phyloP scores from a whole-genome alignment of 2,888 invertebrate species.

The Blastobasis adustella region DNA sequence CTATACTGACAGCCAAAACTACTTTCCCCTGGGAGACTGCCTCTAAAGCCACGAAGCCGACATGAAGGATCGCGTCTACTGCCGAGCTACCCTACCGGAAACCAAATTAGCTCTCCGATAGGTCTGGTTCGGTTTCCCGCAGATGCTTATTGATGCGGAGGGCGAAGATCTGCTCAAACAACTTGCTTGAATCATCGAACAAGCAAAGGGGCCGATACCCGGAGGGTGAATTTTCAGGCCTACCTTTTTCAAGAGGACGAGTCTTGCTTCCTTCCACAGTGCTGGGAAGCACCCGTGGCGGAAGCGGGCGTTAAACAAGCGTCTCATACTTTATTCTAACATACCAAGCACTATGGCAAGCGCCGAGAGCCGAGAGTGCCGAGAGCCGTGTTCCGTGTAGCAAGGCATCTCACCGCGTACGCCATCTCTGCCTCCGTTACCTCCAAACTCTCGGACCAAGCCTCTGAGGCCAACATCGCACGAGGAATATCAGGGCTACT shows the following conservation, averaged over 20 bases:
- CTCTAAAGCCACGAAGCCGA: not conserved
- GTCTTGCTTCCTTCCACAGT: slow-evolving; percentile 7
- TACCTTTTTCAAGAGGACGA: slow-evolving; percentile 11
- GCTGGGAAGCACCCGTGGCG: slow-evolving; percentile 1
- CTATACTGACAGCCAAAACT: slow-evolving; percentile 14
- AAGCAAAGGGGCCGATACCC: slow-evolving; percentile 14
- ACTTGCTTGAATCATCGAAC: slow-evolving; percentile 14
- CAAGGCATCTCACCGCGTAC: not conserved
- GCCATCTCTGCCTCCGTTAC: not conserved
- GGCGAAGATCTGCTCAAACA: slow-evolving; percentile 14
- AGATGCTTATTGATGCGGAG: slow-evolving; percentile 7
- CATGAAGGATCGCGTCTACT: slow-evolving; percentile 1
- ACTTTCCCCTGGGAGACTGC: slow-evolving; percentile 6
- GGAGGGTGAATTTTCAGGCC: slow-evolving; percentile 6
- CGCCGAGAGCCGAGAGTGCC: too few relatives aligned
- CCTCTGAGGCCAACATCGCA: not conserved
- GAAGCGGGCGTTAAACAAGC: slow-evolving; percentile 4
- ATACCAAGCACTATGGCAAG: too few relatives aligned
- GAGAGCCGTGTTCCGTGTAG: slow-evolving; percentile 3
- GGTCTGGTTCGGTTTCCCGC: slow-evolving; percentile 2
- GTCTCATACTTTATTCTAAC: slow-evolving; percentile 4
- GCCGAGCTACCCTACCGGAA: too few relatives aligned
- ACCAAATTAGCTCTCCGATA: slow-evolving; percentile 3
- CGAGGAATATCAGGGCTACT: not conserved
- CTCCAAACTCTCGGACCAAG: not conserved